A percentile compares a stretch with the other conserved stretches of the same genome.
These are phyloP conservation scores for Ophioderma brevispina DNA, from an alignment of 35 echinoderm and acorn worm species.

Conservation along the genomic window DNA sequence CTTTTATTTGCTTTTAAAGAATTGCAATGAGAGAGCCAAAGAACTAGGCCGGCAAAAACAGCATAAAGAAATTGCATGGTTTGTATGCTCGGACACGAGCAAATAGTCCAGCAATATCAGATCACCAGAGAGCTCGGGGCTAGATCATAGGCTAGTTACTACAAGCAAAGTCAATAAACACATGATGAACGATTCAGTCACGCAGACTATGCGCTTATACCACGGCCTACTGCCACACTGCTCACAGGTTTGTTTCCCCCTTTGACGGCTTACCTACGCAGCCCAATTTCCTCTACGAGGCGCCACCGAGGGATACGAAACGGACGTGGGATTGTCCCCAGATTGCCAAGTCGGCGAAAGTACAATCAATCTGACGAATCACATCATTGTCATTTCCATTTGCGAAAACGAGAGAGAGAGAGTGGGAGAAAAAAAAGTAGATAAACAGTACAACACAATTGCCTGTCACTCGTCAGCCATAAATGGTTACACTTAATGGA, in stretches of 20 bases:
- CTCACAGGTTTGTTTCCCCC: background rate
- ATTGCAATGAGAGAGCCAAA: background rate
- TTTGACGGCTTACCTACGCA: background rate
- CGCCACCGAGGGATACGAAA: background rate
- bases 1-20: background rate
- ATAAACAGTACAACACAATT: too few species aligned
- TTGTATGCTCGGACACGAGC: background rate
- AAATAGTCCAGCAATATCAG: background rate
- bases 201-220: background rate
- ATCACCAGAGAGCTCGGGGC: background rate
- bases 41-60: background rate
- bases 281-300: background rate
- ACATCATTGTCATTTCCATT: too few species aligned
- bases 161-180: slow-evolving; percentile 11
- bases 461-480: too few species aligned
- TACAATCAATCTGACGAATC: too few species aligned
- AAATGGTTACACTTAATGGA: too few species aligned
- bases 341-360: too few species aligned
- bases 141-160: background rate
- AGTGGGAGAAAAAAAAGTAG: too few species aligned
- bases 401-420: too few species aligned
- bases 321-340: too few species aligned
- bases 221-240: background rate
- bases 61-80: background rate
- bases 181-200: background rate